Conservation (phyloP, 2,888 invertebrate species). For the Dione vanillae region DNA sequence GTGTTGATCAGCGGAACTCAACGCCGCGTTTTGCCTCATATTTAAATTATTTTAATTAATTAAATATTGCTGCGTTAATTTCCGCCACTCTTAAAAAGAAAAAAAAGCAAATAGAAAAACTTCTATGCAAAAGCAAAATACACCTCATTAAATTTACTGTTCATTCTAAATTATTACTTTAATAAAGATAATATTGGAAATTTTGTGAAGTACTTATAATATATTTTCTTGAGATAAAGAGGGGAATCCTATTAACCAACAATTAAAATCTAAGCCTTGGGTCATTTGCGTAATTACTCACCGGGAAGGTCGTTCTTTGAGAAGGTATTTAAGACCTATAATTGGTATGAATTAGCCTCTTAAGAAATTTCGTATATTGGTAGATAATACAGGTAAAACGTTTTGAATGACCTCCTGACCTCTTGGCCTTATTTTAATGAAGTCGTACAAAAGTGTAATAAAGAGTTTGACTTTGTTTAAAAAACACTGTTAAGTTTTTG, state of each 20-base stretch:
- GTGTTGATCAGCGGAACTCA: too few species aligned
- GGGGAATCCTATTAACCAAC: conserved; percentile 46
- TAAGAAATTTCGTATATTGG: conserved; percentile 10
- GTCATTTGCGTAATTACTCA: conserved; percentile 49
- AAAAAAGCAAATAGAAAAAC: too few species aligned
- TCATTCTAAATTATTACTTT: conserved; percentile 7
- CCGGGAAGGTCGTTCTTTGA: conserved; percentile 40
- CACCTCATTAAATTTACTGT: background rate
- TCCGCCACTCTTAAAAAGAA: too few species aligned
- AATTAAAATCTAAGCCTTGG: conserved; percentile 47
- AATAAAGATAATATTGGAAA: conserved; percentile 21
- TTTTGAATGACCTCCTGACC: background rate
- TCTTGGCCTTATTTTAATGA: background rate
- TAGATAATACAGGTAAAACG: background rate
- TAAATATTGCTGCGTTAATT: too few species aligned
- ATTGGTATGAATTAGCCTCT: conserved; percentile 18
- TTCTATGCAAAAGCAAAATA: background rate
- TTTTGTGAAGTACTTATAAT: conserved; percentile 13
- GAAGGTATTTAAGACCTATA: conserved; percentile 39
- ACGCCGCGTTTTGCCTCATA: too few species aligned
- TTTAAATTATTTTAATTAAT: too few species aligned
- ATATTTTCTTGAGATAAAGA: conserved; percentile 37
- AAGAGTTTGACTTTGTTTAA: too few species aligned
- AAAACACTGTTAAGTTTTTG: too few species aligned
- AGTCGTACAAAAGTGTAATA: too few species aligned